Conservation (phyloP, 2,113 vertebrate species). For the Paralichthys olivaceus region DNA sequence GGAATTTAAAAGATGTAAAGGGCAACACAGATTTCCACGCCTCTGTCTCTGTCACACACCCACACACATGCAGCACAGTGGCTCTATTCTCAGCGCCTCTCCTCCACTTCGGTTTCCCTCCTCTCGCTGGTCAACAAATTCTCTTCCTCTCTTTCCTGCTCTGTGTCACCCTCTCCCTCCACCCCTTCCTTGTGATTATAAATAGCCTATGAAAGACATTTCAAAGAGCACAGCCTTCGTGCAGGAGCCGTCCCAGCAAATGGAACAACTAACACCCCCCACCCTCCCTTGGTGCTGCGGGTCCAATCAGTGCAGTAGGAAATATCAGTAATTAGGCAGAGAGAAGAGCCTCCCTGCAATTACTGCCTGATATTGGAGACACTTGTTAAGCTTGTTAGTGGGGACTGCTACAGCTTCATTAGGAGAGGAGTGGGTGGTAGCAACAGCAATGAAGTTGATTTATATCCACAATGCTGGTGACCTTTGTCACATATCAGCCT, state of each 20-base stretch:
- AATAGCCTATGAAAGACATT: constrained; percentile 69
- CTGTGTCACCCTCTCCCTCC: background rate
- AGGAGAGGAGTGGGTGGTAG: constrained; percentile 35
- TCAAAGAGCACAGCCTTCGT: constrained; percentile 51
- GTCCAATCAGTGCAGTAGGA: constrained; percentile 62
- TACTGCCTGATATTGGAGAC: constrained; percentile 63
- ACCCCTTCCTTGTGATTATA: constrained; percentile 57
- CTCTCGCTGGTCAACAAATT: constrained; percentile 20
- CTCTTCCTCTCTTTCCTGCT: background rate
- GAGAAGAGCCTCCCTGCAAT: constrained; percentile 65
- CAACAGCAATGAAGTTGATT: constrained; percentile 50
- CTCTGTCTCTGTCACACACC: background rate
- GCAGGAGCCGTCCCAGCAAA: constrained; percentile 65
- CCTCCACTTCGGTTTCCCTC: background rate
- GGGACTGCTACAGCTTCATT: constrained; percentile 62
- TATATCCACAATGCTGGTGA: constrained; percentile 44
- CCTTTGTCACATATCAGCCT: constrained; percentile 40
- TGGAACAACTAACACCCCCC: constrained; percentile 54
- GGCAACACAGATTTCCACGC: too few species aligned
- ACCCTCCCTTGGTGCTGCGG: constrained; percentile 29
- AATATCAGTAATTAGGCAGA: constrained; percentile 72
- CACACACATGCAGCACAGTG: background rate
- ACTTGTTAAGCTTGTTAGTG: constrained; percentile 73
- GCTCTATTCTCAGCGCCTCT: background rate
- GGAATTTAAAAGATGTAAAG: too few species aligned